A percentile compares a stretch with the other conserved stretches of the same genome.
Evolutionary conservation across 1,140 invertebrate genomes (phyloP).

Genomic region (Maniola jurtina): DNA sequence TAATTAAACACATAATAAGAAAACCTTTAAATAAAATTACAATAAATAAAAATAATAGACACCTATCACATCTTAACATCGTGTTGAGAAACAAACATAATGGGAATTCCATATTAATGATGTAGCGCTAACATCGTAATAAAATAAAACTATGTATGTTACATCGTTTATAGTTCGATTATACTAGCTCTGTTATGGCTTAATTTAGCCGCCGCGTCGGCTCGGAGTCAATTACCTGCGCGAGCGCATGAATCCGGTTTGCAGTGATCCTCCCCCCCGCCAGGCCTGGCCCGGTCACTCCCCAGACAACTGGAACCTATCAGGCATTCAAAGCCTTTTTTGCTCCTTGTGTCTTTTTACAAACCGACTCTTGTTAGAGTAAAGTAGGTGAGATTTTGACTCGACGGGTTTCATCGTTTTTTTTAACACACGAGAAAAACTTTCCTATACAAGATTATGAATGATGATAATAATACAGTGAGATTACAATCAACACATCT

Average conservation of each 20-base stretch:
- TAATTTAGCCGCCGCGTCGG: slow-evolving; percentile 61
- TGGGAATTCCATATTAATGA: slow-evolving; percentile 33
- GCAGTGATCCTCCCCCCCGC: slow-evolving; percentile 38
- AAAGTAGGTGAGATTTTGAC: slow-evolving; percentile 11
- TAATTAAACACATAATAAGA: not conserved
- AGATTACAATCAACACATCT: not conserved
- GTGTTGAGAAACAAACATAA: slow-evolving; percentile 7
- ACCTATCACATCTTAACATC: not conserved
- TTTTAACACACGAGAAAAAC: not conserved
- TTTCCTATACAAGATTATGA: not conserved
- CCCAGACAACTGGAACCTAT: slow-evolving; percentile 44
- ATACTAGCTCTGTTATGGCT: slow-evolving; percentile 68
- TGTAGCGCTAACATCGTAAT: slow-evolving; percentile 45
- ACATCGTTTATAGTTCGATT: slow-evolving; percentile 57
- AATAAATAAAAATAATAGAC: not conserved
- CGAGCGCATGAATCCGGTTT: slow-evolving; percentile 66
- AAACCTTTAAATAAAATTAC: slow-evolving; percentile 3
- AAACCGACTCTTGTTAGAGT: slow-evolving; percentile 22
- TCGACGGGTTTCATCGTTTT: not conserved
- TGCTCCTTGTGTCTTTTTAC: slow-evolving; percentile 22
- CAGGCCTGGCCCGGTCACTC: slow-evolving; percentile 3
- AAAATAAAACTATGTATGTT: slow-evolving; percentile 48
- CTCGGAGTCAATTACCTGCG: slow-evolving; percentile 72
- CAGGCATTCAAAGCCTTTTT: slow-evolving; percentile 44
- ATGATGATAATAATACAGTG: not conserved